Evolutionary conservation across 2,113 vertebrate genomes (phyloP).

Genomic region (Hippolais icterina): DNA sequence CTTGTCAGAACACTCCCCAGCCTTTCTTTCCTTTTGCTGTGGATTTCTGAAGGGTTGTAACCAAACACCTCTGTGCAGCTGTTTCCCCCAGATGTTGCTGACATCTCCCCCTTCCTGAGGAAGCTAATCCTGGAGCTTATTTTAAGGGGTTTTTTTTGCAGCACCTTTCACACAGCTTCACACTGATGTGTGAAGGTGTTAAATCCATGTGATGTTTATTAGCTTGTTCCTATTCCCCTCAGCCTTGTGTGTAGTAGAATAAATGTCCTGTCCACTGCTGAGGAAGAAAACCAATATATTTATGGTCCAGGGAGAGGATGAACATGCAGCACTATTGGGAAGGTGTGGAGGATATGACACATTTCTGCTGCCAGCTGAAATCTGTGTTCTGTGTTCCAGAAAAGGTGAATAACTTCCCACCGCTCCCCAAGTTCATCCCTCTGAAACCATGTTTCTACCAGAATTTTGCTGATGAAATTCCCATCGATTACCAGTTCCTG

Average conservation of each 20-base stretch:
- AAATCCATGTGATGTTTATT: neutral
- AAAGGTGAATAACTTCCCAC: slow-evolving; percentile 91
- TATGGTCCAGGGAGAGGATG: neutral
- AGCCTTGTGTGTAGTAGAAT: neutral
- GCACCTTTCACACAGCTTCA: neutral
- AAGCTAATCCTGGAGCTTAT: neutral
- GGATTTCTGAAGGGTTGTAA: neutral
- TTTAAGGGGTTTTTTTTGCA: neutral
- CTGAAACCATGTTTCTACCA: slow-evolving; percentile 97
- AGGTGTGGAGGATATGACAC: neutral
- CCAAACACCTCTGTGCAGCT: neutral
- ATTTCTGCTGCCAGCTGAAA: neutral
- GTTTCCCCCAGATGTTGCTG: neutral
- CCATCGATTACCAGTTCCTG: slow-evolving; percentile 80
- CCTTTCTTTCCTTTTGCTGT: neutral
- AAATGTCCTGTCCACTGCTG: neutral
- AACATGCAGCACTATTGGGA: neutral
- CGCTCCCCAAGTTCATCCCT: slow-evolving; percentile 83
- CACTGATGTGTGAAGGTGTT: neutral
- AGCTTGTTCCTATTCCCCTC: neutral
- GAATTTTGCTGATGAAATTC: slow-evolving; percentile 91
- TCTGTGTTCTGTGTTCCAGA: slow-evolving; percentile 62
- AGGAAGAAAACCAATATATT: neutral
- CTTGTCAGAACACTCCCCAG: neutral
- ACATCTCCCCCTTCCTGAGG: neutral